Evolutionary conservation across 2,797 vertebrate genomes (phyloP).

Genomic region (Amazona ochrocephala): DNA sequence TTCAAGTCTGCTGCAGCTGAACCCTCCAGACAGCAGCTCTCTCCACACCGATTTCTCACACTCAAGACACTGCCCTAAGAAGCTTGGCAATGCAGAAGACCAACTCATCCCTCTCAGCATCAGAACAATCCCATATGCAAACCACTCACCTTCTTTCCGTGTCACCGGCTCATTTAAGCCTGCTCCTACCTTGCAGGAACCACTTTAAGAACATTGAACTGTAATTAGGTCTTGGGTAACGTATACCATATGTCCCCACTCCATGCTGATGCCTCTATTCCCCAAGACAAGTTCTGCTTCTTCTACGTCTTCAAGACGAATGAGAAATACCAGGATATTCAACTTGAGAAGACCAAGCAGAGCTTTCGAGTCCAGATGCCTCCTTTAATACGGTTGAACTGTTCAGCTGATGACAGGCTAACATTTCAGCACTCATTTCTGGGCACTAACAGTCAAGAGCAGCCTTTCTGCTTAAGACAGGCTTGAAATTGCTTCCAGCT

Average conservation of each 20-base stretch:
- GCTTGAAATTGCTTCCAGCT: conserved; percentile 17
- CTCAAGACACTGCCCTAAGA: rapidly evolving
- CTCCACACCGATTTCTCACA: not conserved
- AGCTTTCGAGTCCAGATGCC: not conserved
- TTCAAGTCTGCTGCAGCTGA: not conserved
- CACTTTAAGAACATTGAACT: conserved; percentile 46
- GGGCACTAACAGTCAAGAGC: not conserved
- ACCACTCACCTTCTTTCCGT: conserved; percentile 63
- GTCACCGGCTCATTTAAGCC: conserved; percentile 77
- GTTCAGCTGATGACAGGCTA: not conserved
- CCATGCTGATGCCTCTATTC: conserved; percentile 69
- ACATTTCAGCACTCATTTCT: not conserved
- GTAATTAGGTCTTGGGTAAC: conserved; percentile 66
- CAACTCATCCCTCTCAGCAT: not conserved
- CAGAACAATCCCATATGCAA: rapidly evolving
- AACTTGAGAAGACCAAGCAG: conserved; percentile 10
- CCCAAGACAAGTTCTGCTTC: conserved; percentile 65
- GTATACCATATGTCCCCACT: conserved; percentile 74
- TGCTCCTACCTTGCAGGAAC: conserved; percentile 82
- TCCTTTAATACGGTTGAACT: not conserved
- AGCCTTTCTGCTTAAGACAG: conserved; percentile 24
- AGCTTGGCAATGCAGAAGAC: not conserved
- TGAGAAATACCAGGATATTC: conserved; percentile 40
- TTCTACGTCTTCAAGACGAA: not conserved
- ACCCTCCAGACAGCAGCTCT: not conserved